phyloP scores from a whole-genome alignment of 2,888 invertebrate genomes.

The Xanthostigma xanthostigma region DNA sequence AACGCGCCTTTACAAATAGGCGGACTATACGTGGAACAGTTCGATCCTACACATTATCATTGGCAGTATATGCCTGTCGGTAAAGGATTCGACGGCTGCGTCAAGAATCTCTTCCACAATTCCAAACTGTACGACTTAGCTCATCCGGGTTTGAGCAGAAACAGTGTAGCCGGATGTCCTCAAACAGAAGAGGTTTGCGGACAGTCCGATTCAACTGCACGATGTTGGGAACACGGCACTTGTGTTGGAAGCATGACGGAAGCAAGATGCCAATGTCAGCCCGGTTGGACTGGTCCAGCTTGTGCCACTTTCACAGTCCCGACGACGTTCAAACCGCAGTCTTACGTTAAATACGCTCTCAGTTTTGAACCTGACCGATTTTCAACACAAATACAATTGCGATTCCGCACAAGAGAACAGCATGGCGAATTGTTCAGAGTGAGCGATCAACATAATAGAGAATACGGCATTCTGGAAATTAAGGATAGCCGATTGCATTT shows the following conservation, averaged over 20 bases:
- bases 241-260: conserved; percentile 84
- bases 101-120: conserved; percentile 89
- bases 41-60: conserved; percentile 74
- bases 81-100: conserved; percentile 90
- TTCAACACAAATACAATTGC: conserved; percentile 80
- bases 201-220: conserved; percentile 67
- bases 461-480: conserved; percentile 85
- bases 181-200: conserved; percentile 88
- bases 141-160: conserved; percentile 74
- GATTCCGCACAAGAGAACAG: conserved; percentile 86
- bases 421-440: conserved; percentile 89
- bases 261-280: conserved; percentile 84
- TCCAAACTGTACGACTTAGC: conserved; percentile 91
- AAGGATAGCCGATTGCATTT: conserved; percentile 82
- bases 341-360: conserved; percentile 92
- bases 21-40: conserved; percentile 77
- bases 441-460: conserved; percentile 84
- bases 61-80: conserved; percentile 86
- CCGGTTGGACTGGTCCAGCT: conserved; percentile 87
- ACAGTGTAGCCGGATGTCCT: conserved; percentile 81
- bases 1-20: conserved; percentile 93
- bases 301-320: conserved; percentile 76
- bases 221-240: conserved; percentile 88
- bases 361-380: conserved; percentile 88
- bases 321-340: conserved; percentile 83